Conservation (phyloP, 2,888 invertebrate species). For the Romanomermis culicivorax region DNA sequence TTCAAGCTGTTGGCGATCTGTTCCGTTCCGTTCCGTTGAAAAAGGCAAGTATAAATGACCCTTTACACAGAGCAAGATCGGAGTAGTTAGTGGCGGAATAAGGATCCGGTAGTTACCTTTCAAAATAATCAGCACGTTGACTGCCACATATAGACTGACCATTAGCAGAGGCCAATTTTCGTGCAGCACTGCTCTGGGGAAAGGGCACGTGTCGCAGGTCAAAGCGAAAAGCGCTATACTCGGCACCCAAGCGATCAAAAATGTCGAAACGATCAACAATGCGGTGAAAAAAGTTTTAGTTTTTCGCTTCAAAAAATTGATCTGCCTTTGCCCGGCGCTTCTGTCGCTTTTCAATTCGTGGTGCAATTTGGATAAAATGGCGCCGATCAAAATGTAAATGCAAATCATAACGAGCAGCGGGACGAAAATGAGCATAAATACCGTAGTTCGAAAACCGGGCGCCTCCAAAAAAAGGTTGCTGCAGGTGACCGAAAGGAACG, state of each 20-base stretch:
- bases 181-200: constrained; percentile 13
- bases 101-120: constrained; percentile 36
- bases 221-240: constrained; percentile 38
- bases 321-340: neutral
- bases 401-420: constrained; percentile 39
- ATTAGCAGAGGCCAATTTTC: neutral
- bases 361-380: neutral
- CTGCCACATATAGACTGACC: constrained; percentile 17
- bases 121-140: constrained; percentile 39
- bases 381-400: constrained; percentile 36
- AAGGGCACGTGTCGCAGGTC: constrained; percentile 36
- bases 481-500: neutral
- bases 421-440: constrained; percentile 37
- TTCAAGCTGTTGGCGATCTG: too few relatives aligned
- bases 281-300: constrained; percentile 34
- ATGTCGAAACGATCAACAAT: constrained; percentile 41
- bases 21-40: too few relatives aligned
- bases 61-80: too few relatives aligned
- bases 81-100: too few relatives aligned
- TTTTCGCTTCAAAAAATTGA: neutral
- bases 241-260: constrained; percentile 41
- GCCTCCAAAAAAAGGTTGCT: constrained; percentile 13
- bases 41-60: too few relatives aligned
- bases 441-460: constrained; percentile 35
- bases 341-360: neutral